A percentile compares a stretch with the other conserved stretches of the same genome.
Evolutionary conservation across 2,113 vertebrate species (phyloP).

Genomic region (Salvelinus alpinus): DNA sequence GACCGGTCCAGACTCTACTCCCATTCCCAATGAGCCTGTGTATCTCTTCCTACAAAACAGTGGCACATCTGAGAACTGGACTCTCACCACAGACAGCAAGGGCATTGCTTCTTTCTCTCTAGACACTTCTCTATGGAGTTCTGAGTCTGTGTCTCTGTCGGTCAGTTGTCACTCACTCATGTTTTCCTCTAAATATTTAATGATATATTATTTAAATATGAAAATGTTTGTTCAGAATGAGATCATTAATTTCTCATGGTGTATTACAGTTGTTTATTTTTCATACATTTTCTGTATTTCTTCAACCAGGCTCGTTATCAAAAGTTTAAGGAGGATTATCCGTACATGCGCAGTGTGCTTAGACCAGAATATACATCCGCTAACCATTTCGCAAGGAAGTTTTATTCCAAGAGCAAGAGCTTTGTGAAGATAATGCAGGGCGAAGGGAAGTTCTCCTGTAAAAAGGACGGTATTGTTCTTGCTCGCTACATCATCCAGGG

Average conservation of each 20-base stretch:
- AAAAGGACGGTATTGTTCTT: slow-evolving; percentile 26
- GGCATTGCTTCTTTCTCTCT: no score
- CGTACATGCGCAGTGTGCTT: accelerated
- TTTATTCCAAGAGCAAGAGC: slow-evolving; percentile 71
- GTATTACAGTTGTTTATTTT: no score
- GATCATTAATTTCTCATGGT: no score
- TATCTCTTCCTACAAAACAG: slow-evolving; percentile 15
- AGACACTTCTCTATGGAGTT: slow-evolving; percentile 31
- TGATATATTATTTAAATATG: no score
- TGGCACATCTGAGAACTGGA: background rate
- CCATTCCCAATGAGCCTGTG: slow-evolving; percentile 43
- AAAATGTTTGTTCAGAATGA: no score
- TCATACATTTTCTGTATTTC: background rate
- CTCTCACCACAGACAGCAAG: slow-evolving; percentile 8
- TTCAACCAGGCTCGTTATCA: slow-evolving; percentile 44
- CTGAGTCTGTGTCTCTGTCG: background rate
- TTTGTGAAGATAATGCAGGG: slow-evolving; percentile 64
- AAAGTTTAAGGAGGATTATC: accelerated
- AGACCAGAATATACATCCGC: slow-evolving; percentile 29
- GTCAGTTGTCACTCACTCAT: background rate
- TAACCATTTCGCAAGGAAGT: background rate
- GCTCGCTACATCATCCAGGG: slow-evolving; percentile 69
- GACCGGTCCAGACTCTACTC: slow-evolving; percentile 30
- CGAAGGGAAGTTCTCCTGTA: slow-evolving; percentile 46
- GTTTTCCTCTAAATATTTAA: no score